Base-by-base conservation (phyloP, 2,888 invertebrate species). In the Leucophenga montana region DNA sequence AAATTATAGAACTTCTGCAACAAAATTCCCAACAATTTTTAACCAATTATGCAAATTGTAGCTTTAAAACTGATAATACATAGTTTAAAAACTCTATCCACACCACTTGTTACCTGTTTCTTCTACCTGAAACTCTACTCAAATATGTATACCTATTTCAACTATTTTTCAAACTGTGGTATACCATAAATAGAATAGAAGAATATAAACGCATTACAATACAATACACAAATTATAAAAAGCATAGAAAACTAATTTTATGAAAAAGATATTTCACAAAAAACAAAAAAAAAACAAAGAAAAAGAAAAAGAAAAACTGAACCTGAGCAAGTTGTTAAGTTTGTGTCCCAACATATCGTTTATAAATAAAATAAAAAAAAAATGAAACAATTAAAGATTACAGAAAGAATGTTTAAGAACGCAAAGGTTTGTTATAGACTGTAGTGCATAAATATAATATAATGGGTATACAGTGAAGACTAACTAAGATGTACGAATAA, bases 291-390 rank as follows among this genome's bases (percentile, higher is more conserved):
- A n/a, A n/a, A n/a, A n/a, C n/a, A n/a, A n/a, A n/a, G n/a, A 70
- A 61, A 64, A 44, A 33, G 14, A 8, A 8, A 54, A 20, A 20
- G 33, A 57, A 13, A 53, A 20, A 73, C 72, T 76, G 77, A 78
- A 76, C 75, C 77, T 78, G 83, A 79, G 78, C 27, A 27, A 83
- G 79, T 76, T 80, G 78, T 78, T 77, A 84, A 78, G 79, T 85
- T 84, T 84, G 82, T 84, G 80, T 85, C 83, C 84, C 83, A 77
- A 84, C 84, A 84, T 84, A 84, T 84, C 84, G 84, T 85, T 85
- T 79, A 78, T 77, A 77, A 76, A 85, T 77, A 78, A 78, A 69
- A 71, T 46, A 56, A 72, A 46, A 57, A 66, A 71, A 33, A n/a
- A 68, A 50, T 46, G 31, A 74, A 71, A 31, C 44, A 73, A 61